These are phyloP conservation scores for Galerucella calmariensis DNA, from an alignment of 2,888 invertebrate genomes.

Conservation along the genomic window DNA sequence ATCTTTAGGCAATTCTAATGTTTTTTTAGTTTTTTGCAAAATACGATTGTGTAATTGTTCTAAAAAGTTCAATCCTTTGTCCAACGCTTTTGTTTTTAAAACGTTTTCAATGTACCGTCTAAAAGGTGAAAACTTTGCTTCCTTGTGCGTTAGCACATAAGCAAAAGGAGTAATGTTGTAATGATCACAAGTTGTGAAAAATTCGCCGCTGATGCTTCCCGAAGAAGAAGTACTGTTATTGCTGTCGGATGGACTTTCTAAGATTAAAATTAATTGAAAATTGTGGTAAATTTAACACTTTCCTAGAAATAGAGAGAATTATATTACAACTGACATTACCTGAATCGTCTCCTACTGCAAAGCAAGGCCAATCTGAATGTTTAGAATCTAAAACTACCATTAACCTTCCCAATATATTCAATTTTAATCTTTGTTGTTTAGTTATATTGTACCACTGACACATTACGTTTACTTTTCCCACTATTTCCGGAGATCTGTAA, in stretches of 20 bases:
- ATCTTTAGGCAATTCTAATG: slow-evolving; percentile 71
- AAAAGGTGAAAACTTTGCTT: slow-evolving; percentile 57
- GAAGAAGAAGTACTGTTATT: slow-evolving; percentile 62
- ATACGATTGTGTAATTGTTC: slow-evolving; percentile 77
- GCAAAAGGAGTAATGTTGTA: slow-evolving; percentile 68
- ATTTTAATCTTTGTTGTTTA: slow-evolving; percentile 82
- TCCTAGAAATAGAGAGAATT: neutral
- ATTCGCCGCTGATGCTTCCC: slow-evolving; percentile 42
- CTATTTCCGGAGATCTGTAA: slow-evolving; percentile 74
- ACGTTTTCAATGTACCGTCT: slow-evolving; percentile 89
- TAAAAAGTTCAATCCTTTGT: slow-evolving; percentile 83
- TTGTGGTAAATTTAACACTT: neutral
- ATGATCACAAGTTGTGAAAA: slow-evolving; percentile 49
- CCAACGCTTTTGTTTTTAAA: slow-evolving; percentile 86
- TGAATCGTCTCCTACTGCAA: slow-evolving; percentile 46
- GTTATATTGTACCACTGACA: slow-evolving; percentile 94
- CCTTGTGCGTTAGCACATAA: slow-evolving; percentile 55
- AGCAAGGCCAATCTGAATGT: slow-evolving; percentile 54
- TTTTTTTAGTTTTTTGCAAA: slow-evolving; percentile 76
- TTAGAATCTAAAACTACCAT: slow-evolving; percentile 64
- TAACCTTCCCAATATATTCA: slow-evolving; percentile 79
- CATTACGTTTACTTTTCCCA: slow-evolving; percentile 80
- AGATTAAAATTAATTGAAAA: neutral
- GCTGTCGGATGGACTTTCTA: slow-evolving; percentile 66
- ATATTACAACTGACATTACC: slow-evolving; percentile 19